Conservation (phyloP, 2,797 vertebrate genomes). For the Enteromius argenteus region DNA sequence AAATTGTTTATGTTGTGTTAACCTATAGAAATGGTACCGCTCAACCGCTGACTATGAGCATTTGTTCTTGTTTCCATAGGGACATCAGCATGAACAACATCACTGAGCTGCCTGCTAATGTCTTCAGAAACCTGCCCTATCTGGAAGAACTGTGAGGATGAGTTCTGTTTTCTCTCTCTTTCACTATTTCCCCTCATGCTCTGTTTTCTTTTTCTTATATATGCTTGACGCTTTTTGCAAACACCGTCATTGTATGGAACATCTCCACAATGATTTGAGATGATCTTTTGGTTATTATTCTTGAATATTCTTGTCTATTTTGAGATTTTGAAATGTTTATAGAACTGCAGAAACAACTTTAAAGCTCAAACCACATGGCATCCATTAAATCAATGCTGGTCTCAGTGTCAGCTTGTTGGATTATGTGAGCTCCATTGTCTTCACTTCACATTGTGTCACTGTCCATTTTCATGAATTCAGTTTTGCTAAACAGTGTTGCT, state of each 20-base stretch:
- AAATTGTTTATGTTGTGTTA: conserved; percentile 22
- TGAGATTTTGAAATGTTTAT: conserved; percentile 16
- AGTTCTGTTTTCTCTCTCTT: conserved; percentile 5
- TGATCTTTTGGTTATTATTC: background rate
- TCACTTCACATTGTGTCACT: background rate
- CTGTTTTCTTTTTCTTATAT: background rate
- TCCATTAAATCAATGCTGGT: conserved; percentile 20
- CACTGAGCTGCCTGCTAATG: conserved; percentile 91
- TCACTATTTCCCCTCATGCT: conserved; percentile 61
- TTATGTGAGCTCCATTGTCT: background rate
- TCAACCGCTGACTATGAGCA: conserved; percentile 8
- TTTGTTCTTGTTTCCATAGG: conserved; percentile 74
- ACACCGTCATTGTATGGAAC: background rate
- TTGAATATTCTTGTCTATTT: background rate
- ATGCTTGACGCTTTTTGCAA: background rate
- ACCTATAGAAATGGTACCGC: background rate
- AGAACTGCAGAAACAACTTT: conserved; percentile 7
- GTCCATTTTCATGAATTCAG: background rate
- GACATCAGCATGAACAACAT: conserved; percentile 99
- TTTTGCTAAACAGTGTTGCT: background rate
- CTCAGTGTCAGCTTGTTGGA: conserved; percentile 4
- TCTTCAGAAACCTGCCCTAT: conserved; percentile 94
- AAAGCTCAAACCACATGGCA: conserved; percentile 1
- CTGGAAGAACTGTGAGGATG: conserved; percentile 94
- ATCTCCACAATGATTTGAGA: background rate